These are phyloP conservation scores for Drosophila sp. DNA, from an alignment of 1,140 invertebrate genomes.

Conservation along the genomic window DNA sequence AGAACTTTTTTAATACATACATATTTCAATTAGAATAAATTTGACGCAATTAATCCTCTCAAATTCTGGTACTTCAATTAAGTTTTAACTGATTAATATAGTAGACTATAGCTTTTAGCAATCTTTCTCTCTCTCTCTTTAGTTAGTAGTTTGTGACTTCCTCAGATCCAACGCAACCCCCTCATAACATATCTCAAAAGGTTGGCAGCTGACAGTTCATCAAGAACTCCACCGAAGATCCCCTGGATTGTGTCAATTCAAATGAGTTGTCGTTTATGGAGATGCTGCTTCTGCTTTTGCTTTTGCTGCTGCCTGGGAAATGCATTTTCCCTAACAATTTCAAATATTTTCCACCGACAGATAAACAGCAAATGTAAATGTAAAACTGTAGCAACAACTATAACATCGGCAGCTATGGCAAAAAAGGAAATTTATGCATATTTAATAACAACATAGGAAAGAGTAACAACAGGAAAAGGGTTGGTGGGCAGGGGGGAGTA, in stretches of 20 bases:
- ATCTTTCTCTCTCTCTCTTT: too few species aligned
- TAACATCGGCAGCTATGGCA: constrained; percentile 37
- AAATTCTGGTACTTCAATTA: too few species aligned
- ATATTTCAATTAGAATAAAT: too few species aligned
- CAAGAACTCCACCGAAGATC: constrained; percentile 1
- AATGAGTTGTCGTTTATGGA: constrained; percentile 4
- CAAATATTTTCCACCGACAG: constrained; percentile 73
- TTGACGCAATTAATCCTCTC: too few species aligned
- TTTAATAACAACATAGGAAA: constrained; percentile 71
- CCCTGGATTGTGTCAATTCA: constrained; percentile 8
- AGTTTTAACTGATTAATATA: too few species aligned
- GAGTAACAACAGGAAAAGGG: constrained; percentile 11
- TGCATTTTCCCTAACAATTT: constrained; percentile 54
- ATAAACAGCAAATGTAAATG: constrained; percentile 80
- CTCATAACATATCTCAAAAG: neutral
- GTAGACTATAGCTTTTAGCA: too few species aligned
- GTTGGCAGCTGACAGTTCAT: neutral
- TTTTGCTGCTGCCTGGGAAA: constrained; percentile 6
- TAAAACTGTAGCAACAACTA: constrained; percentile 48
- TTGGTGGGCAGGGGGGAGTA: neutral
- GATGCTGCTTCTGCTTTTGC: constrained; percentile 2
- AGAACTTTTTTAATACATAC: too few species aligned
- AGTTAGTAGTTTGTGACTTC: too few species aligned
- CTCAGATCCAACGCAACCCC: too few species aligned
- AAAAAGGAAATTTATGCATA: constrained; percentile 80